phyloP scores from a whole-genome alignment of 2,888 invertebrate genomes.

The Plagodis pulveraria region DNA sequence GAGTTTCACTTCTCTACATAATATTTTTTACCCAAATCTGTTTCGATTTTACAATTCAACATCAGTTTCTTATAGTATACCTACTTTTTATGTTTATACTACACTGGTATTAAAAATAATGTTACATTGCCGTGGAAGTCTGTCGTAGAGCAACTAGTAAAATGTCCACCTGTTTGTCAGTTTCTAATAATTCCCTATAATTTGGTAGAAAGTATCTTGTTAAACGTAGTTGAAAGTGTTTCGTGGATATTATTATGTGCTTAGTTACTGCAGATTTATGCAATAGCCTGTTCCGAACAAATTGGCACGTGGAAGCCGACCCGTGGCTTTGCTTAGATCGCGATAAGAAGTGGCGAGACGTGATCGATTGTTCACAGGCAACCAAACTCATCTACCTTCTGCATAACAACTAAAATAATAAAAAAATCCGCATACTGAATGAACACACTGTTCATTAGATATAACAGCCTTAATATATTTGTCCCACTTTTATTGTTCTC shows the following conservation, averaged over 20 bases:
- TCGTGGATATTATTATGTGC: slow-evolving; percentile 45
- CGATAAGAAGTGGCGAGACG: slow-evolving; percentile 64
- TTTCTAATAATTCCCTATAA: slow-evolving; percentile 30
- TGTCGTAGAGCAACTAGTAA: slow-evolving; percentile 5
- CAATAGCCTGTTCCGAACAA: slow-evolving; percentile 44
- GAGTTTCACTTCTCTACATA: slow-evolving; percentile 53
- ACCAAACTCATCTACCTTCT: slow-evolving; percentile 17
- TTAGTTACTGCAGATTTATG: slow-evolving; percentile 51
- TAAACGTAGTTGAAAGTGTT: slow-evolving; percentile 42
- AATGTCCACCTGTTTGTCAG: slow-evolving; percentile 20
- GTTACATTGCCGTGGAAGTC: too few relatives aligned
- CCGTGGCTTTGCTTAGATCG: slow-evolving; percentile 49
- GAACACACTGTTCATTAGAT: neutral
- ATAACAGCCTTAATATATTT: too few relatives aligned
- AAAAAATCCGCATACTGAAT: neutral
- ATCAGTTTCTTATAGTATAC: slow-evolving; percentile 24
- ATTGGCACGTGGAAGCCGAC: slow-evolving; percentile 62
- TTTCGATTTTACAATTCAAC: slow-evolving; percentile 32
- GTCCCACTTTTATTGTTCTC: too few relatives aligned
- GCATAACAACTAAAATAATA: slow-evolving; percentile 9
- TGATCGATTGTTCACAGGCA: slow-evolving; percentile 62
- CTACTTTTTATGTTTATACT: slow-evolving; percentile 1
- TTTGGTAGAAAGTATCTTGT: slow-evolving; percentile 48
- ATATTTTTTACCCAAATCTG: slow-evolving; percentile 49
- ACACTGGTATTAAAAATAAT: too few relatives aligned